phyloP scores from a whole-genome alignment of 2,113 vertebrate species.

The Eptesicus fuscus region DNA sequence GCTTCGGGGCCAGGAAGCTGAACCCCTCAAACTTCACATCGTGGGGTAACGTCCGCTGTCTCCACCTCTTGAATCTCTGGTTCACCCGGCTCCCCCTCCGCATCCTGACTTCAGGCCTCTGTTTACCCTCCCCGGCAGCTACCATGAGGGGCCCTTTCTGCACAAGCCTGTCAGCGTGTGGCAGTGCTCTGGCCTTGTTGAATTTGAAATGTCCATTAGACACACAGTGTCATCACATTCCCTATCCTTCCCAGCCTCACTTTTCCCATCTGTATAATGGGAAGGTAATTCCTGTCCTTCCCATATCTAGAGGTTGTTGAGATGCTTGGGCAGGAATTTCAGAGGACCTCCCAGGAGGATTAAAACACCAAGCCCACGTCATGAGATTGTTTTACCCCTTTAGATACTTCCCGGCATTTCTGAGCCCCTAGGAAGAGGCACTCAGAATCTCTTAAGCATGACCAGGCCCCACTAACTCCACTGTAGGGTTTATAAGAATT shows the following conservation, averaged over 20 bases:
- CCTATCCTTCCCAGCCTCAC: not conserved
- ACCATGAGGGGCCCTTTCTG: not conserved
- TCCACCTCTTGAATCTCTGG: slow-evolving; percentile 74
- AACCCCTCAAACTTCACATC: slow-evolving; percentile 69
- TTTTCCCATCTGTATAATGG: not conserved
- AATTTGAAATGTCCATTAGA: not conserved
- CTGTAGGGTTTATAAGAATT: not conserved
- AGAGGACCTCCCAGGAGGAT: not conserved
- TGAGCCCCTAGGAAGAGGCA: not conserved
- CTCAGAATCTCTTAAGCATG: not conserved
- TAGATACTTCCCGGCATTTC: not conserved
- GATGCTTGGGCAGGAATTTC: not conserved
- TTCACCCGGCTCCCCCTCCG: slow-evolving; percentile 47
- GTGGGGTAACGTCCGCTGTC: slow-evolving; percentile 79
- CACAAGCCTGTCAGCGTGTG: not conserved
- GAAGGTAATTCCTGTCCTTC: not conserved
- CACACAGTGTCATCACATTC: accelerated
- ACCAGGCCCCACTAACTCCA: not conserved
- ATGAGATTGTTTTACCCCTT: not conserved
- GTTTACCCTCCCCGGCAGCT: not conserved
- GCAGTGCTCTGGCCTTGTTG: not conserved
- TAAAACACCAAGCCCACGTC: accelerated
- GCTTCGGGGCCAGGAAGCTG: not conserved
- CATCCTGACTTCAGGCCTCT: slow-evolving; percentile 31
- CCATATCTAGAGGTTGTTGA: not conserved